Conservation (phyloP, 2,888 invertebrate species). For the Gari tellinella region DNA sequence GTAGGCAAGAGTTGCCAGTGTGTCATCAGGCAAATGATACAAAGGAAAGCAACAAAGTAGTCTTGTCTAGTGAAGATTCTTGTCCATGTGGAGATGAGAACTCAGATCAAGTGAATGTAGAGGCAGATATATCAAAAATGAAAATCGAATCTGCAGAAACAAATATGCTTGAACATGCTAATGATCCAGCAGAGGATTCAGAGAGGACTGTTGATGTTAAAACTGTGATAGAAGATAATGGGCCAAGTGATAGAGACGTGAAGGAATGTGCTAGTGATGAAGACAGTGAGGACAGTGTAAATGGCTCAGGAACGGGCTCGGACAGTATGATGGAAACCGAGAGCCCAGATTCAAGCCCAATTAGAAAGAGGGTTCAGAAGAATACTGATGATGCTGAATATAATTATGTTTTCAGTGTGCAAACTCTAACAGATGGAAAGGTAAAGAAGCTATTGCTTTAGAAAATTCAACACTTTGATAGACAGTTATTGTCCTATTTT, state of each 20-base stretch:
- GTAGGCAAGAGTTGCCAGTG: too few species aligned
- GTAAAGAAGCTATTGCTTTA: conserved; percentile 56
- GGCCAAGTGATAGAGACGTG: not conserved
- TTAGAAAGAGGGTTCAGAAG: conserved; percentile 5
- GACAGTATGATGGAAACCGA: conserved; percentile 31
- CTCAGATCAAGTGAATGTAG: too few species aligned
- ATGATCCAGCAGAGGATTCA: conserved; percentile 4
- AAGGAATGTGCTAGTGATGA: conserved; percentile 5
- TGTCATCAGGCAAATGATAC: too few species aligned
- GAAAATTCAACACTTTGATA: too few species aligned
- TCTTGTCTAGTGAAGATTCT: too few species aligned
- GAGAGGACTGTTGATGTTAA: conserved; percentile 16
- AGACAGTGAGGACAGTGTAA: not conserved
- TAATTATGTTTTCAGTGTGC: conserved; percentile 74
- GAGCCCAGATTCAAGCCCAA: conserved; percentile 37
- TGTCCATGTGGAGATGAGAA: too few species aligned
- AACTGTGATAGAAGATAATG: not conserved
- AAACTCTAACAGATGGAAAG: conserved; percentile 78
- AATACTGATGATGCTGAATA: conserved; percentile 47
- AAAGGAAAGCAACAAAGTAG: too few species aligned
- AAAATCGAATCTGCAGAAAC: too few species aligned
- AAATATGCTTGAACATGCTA: too few species aligned
- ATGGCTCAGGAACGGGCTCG: conserved; percentile 1
- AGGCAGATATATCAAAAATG: too few species aligned
- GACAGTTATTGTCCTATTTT: too few species aligned